These are phyloP conservation scores for Zaprionus ghesquierei DNA, from an alignment of 1,140 invertebrate species.

Conservation along the genomic window DNA sequence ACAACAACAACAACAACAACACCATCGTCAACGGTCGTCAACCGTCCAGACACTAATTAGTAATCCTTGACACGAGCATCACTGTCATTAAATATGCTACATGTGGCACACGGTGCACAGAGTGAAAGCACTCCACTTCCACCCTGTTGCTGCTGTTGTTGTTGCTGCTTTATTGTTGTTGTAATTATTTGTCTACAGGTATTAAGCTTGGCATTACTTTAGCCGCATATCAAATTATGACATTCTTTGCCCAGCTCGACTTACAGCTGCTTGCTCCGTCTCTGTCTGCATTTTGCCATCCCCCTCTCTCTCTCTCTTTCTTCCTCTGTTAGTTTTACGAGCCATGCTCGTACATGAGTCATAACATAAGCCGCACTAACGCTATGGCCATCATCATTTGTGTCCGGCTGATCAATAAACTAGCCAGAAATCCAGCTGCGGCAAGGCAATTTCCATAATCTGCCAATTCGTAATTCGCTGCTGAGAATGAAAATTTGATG, in stretches of 20 bases:
- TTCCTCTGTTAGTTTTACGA: conserved; percentile 2
- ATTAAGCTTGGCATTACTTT: conserved; percentile 57
- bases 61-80: conserved; percentile 79
- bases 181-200: conserved; percentile 80
- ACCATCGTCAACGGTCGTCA: conserved; percentile 51
- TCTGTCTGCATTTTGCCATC: too few relatives aligned
- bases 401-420: conserved; percentile 43
- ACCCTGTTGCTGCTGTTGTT: neutral
- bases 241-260: conserved; percentile 15
- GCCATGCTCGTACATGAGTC: conserved; percentile 21
- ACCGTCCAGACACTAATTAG: conserved; percentile 79
- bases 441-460: conserved; percentile 70
- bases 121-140: conserved; percentile 1
- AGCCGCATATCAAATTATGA: conserved; percentile 67
- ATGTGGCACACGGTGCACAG: conserved; percentile 43
- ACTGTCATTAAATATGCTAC: conserved; percentile 75
- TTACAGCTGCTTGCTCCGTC: too few relatives aligned
- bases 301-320: neutral
- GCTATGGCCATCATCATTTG: conserved; percentile 3
- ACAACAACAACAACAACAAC: conserved; percentile 47
- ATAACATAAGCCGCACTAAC: conserved; percentile 20
- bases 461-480: conserved; percentile 71
- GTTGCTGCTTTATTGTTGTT: conserved; percentile 39
- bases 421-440: conserved; percentile 51
- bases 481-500: conserved; percentile 64